Percentiles rank a stretch among this genome's conserved stretches.
Conservation (phyloP, 2,888 invertebrate genomes). For the Yponomeuta cagnagella region DNA sequence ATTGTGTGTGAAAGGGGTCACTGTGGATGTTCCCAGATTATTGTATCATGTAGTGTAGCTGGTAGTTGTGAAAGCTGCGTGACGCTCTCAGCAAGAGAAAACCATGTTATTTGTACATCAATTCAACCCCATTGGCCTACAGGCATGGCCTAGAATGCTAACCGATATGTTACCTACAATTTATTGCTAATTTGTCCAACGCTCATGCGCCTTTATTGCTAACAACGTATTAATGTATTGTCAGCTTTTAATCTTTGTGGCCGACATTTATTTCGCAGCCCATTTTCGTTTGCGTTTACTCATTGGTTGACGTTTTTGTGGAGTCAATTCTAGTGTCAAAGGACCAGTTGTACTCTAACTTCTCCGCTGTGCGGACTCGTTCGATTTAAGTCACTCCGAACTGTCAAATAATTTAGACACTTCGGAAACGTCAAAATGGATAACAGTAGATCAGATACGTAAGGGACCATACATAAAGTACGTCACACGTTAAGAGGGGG, state of each 20-base stretch:
- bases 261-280: not conserved
- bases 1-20: too few relatives aligned
- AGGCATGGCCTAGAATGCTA: not conserved
- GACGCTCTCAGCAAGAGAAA: not conserved
- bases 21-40: too few relatives aligned
- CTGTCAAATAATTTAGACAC: too few relatives aligned
- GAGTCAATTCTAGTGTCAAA: not conserved
- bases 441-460: too few relatives aligned
- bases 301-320: not conserved
- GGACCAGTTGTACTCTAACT: too few relatives aligned
- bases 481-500: too few relatives aligned
- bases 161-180: not conserved
- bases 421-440: too few relatives aligned
- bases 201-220: not conserved
- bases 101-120: not conserved
- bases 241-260: not conserved
- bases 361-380: too few relatives aligned
- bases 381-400: too few relatives aligned
- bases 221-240: not conserved
- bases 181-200: not conserved
- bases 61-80: too few relatives aligned
- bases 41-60: too few relatives aligned
- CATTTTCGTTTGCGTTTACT: not conserved
- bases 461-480: too few relatives aligned
- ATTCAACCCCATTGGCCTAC: not conserved